These are phyloP conservation scores for Zaprionus gabonicus DNA, from an alignment of 1,140 invertebrate genomes.

Conservation along the genomic window DNA sequence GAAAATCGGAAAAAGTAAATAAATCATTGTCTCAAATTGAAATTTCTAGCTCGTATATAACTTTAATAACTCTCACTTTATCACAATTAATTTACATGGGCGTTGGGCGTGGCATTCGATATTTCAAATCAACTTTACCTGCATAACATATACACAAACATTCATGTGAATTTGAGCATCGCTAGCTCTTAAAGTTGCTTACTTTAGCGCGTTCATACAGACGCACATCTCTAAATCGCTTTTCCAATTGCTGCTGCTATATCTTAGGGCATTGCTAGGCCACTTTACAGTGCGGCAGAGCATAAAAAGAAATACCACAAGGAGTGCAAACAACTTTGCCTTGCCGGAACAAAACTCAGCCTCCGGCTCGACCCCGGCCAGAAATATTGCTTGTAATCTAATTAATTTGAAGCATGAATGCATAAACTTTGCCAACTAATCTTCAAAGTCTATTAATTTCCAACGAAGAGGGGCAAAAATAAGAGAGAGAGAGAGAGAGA, in stretches of 20 bases:
- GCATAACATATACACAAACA: not conserved
- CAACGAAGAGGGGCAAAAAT: not conserved
- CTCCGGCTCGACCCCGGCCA: conserved; percentile 3
- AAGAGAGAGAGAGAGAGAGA: not conserved
- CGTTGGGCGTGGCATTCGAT: not conserved
- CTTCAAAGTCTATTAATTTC: conserved; percentile 53
- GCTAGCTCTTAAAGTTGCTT: not conserved
- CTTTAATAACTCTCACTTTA: too few relatives aligned
- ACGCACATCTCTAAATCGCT: too few relatives aligned
- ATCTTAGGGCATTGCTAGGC: too few relatives aligned
- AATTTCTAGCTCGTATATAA: too few relatives aligned
- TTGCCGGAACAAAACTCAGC: not conserved
- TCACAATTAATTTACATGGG: not conserved
- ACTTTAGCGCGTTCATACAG: not conserved
- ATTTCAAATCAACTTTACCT: not conserved
- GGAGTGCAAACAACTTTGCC: conserved; percentile 17
- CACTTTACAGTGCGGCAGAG: not conserved
- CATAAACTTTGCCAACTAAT: conserved; percentile 40
- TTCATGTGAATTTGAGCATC: not conserved
- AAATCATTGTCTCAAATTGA: too few relatives aligned
- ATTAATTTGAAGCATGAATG: conserved; percentile 68
- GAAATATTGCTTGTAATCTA: conserved; percentile 70
- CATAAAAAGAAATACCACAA: not conserved
- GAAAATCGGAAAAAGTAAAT: too few relatives aligned
- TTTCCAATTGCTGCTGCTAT: too few relatives aligned